Evolutionary conservation across 2,113 vertebrate genomes (phyloP), one percentile per base, ranked within the genome.

Genomic region (Agelaius tricolor): DNA sequence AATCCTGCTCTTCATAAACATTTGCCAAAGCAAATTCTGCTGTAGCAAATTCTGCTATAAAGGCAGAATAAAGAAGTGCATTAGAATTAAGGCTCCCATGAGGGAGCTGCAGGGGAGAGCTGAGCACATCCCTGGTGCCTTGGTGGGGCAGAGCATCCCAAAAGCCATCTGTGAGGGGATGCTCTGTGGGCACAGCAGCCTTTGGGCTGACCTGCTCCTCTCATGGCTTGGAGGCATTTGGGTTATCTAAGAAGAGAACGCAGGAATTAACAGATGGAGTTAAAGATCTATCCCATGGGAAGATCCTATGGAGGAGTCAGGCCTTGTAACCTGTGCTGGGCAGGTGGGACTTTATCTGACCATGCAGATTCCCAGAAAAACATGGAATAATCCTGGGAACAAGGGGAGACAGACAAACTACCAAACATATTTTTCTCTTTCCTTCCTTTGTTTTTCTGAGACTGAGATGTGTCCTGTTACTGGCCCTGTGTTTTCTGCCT

Each of bases 251-350:
- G 14, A 3, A 54, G 19, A 1, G 5, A 59, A 17, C 58, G 17
- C 13, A 30, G 21, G 54, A 14, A 79, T 72, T 58, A 49, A 41
- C 28, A 33, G 54, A 3, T 43, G 5, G 5, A 31, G 31, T 27
- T 24, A n/a, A 63, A 41, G 6, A 33, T 24, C 16, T 13, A 6
- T 0, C 0, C 54, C 30, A 15, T 0, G 2, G 22, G 31, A n/a
- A 49, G 39, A 11, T 77, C 33, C 44, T 20, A 0, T 7, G 46
- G 41, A 28, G 54, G 22, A 46, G 21, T 54, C 22, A 8, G 7
- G 14, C 7, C 15, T 61, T 46, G 33, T 9, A 52, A 30, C 7
- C n/a, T 47, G 35, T 49, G 44, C 15, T 52, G 41, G 46, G 35
- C 19, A 76, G 63, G 11, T 46, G 44, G 39, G 73, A 52, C 10